Conservation (phyloP, 2,888 invertebrate species). For the Apoderus coryli region DNA sequence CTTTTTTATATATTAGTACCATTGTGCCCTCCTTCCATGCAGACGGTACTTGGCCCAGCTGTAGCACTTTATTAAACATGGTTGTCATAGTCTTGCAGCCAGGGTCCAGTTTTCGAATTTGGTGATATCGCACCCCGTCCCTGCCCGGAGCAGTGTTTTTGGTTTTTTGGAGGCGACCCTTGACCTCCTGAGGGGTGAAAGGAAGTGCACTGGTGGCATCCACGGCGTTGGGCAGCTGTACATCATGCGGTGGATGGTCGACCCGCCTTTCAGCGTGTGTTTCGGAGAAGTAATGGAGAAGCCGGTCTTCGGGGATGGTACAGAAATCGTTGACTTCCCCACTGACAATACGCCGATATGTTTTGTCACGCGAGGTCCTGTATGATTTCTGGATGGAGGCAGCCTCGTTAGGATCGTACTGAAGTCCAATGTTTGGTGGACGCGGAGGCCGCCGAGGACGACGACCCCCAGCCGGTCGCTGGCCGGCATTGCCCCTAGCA, state of each 20-base stretch:
- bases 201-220: slow-evolving; percentile 16
- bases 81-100: slow-evolving; percentile 9
- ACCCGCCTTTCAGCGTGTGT: neutral
- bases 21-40: slow-evolving; percentile 9
- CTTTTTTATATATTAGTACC: slow-evolving; percentile 13
- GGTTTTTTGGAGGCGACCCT: neutral
- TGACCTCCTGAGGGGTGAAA: slow-evolving; percentile 10
- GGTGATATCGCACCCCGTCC: slow-evolving; percentile 10
- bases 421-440: no score
- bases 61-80: slow-evolving; percentile 7
- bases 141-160: slow-evolving; percentile 12
- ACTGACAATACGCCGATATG: no score
- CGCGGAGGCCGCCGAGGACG: no score
- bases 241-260: neutral
- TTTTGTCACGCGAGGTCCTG: slow-evolving; percentile 1
- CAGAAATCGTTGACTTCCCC: no score
- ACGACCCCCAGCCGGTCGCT: no score
- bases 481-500: no score
- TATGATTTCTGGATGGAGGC: slow-evolving; percentile 9
- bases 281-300: slow-evolving; percentile 7
- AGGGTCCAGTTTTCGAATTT: slow-evolving; percentile 10
- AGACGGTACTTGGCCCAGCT: slow-evolving; percentile 1
- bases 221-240: slow-evolving; percentile 3
- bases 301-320: slow-evolving; percentile 5
- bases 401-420: slow-evolving; percentile 6